Evolutionary conservation across 2,797 vertebrate species (phyloP).

Genomic region (Cynodonichthys magdalenae): DNA sequence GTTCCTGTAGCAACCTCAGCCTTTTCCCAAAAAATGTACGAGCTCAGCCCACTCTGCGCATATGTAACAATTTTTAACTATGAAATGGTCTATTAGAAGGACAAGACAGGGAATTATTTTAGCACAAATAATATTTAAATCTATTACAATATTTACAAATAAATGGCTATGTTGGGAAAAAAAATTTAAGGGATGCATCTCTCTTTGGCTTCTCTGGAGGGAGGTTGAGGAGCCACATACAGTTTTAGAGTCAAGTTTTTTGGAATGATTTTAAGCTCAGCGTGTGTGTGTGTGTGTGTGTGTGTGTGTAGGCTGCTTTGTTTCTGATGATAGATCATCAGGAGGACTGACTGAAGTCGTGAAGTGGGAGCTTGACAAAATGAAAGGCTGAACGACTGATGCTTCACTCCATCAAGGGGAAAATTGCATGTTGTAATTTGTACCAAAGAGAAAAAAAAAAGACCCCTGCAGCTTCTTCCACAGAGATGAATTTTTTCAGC

Average conservation of each 20-base stretch:
- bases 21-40: no score
- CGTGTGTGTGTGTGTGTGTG: neutral
- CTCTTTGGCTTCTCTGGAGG: neutral
- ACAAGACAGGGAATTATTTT: neutral
- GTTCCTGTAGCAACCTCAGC: no score
- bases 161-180: no score
- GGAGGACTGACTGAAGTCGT: conserved; percentile 41
- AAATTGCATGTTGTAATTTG: conserved; percentile 14
- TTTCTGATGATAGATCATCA: conserved; percentile 32
- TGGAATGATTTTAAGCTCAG: conserved; percentile 4
- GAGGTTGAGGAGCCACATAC: neutral
- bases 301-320: conserved; percentile 22
- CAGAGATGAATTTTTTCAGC: conserved; percentile 27
- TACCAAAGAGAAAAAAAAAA: neutral
- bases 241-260: neutral
- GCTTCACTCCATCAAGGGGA: conserved; percentile 22
- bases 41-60: no score
- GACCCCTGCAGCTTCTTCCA: neutral
- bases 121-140: neutral
- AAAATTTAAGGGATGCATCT: neutral
- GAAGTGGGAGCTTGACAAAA: conserved; percentile 18
- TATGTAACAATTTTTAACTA: no score
- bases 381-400: conserved; percentile 24
- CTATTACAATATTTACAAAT: neutral
- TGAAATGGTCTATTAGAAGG: neutral